Evolutionary conservation across 2,797 vertebrate genomes (phyloP), one percentile per base, ranked within the genome.

Genomic region (Fundulus diaphanus): DNA sequence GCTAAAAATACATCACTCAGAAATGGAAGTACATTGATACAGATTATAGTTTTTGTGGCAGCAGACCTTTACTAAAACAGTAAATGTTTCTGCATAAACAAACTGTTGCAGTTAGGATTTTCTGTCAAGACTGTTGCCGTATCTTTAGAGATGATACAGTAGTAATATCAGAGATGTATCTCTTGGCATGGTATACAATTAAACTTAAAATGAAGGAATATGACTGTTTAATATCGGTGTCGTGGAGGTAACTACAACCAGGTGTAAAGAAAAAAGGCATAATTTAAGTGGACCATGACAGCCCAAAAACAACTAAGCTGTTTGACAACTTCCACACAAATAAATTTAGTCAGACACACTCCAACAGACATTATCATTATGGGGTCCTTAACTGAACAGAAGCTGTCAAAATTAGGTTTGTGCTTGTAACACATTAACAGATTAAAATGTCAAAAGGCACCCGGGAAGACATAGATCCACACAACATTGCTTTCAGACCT

Each of bases 1-100:
- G 66, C 52, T 83, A 86, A 88, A 85, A 90, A 89, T 88, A 88
- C 52, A 61, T 44, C 56, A 72, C 74, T 80, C 40, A 37, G 48
- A 77, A 70, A 78, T 61, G 13, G 70, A 81, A 74, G 75, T 65
- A 59, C 37, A 81, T 70, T 67, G 66, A 70, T 82, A 49, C 70
- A 70, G 51, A 61, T 68, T 40, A 80, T 57, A 73, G 70, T 78
- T 72, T 59, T 54, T 5, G 44, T 6, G 52, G 15, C 29, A 46
- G 63, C 13, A 76, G 72, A 70, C 57, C 18, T 57, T 71, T 57
- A 65, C 54, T 70, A 48, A 57, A 22, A 33, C 42, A 56, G 46
- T 67, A 42, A 48, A 22, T 16, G 68, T 73, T 77, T 37, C 12
- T 74, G 76, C 37, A 52, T 15, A 5, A 67, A 37, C 22, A 67